Conservation (phyloP, 2,113 vertebrate genomes). For the Petrocephalus microphthalmus region DNA sequence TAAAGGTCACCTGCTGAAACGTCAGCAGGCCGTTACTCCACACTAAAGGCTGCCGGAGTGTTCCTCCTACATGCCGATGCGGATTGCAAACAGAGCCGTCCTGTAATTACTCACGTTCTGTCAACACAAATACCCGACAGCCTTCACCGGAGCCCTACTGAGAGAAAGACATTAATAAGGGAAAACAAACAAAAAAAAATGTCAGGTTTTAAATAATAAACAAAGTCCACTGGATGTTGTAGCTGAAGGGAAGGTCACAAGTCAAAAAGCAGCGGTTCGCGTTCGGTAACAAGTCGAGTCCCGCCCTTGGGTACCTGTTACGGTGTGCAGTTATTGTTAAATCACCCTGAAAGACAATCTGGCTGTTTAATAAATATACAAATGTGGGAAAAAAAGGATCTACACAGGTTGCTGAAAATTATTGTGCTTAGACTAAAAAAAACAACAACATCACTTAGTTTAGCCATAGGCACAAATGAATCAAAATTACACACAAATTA, state of each 20-base stretch:
- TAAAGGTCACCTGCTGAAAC: neutral
- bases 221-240: neutral
- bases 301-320: neutral
- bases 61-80: neutral
- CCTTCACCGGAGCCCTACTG: neutral
- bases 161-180: neutral
- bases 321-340: neutral
- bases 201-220: conserved; percentile 9
- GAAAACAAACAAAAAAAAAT: neutral
- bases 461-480: neutral
- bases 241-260: neutral
- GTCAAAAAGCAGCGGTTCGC: neutral
- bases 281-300: neutral
- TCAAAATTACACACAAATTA: neutral
- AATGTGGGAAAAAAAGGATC: neutral
- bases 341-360: neutral
- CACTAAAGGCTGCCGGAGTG: neutral
- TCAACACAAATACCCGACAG: neutral
- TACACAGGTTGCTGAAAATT: neutral
- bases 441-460: neutral
- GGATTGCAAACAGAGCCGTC: neutral
- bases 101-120: neutral
- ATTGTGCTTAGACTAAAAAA: neutral
- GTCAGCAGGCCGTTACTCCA: neutral
- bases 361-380: neutral